Base-by-base conservation (phyloP, 2,113 vertebrate species). In the Salvelinus namaycush region DNA sequence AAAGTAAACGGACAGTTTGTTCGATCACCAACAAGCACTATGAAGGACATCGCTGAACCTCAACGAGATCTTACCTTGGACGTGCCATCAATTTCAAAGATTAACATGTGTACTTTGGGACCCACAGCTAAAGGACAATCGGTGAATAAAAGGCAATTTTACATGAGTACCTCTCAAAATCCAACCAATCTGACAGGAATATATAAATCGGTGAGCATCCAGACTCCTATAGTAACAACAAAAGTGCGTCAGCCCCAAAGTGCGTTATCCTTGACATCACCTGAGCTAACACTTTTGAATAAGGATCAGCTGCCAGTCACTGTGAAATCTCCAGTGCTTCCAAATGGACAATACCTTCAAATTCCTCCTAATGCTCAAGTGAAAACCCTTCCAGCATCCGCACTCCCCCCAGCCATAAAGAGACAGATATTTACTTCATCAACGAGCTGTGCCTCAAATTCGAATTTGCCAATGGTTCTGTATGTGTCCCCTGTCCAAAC, bases 351-450 rank as follows among this genome's bases (percentile, higher is more conserved):
- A 86, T 92, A 93, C 80, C 93, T 96, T 76, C 95, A 95, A 84
- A 96, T 96, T 73, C 94, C 95, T 27, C 83, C 93, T 54, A 82
- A 96, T 81, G 93, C 95, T 54, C 92, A 95, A 83, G 93, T 96
- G 77, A 93, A 86, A 86, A 94, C 91, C 57, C 79, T 96, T 51
- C 94, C 93, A 27, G 93, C 90, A 0, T 95, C 95, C 73, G 88
- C 90, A 16, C 91, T 96, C 60, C 93, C 95, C 49, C 81, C 89
- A 62, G 83, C 82, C 60, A 83, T 95, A 76, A 94, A 95, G 87
- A 94, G 94, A 73, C 95, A 92, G 72, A 95, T 96, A 78, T 94
- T 73, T 79, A 90, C 20, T 29, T 62, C 90, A 26, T 67, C 91
- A 44, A 74, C 89, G 5, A 81, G 75, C 34, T 90, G 79, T 13